Percentiles rank a stretch among this genome's conserved stretches.
Conservation (phyloP, 2,888 invertebrate species). For the Drosophila anomalata region DNA sequence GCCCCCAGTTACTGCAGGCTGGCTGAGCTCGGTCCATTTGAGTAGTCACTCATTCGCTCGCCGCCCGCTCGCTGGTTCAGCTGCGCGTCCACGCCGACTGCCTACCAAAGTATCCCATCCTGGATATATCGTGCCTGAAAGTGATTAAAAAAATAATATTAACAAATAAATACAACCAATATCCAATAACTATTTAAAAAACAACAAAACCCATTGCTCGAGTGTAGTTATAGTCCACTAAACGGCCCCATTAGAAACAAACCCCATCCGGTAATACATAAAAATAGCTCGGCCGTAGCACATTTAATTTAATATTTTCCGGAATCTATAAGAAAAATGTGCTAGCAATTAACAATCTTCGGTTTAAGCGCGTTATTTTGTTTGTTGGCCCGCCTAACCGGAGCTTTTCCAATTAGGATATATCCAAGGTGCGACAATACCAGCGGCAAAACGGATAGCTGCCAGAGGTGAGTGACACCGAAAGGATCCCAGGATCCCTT, state of each 20-base stretch:
- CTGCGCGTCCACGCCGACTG: slow-evolving; percentile 66
- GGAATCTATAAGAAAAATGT: slow-evolving; percentile 50
- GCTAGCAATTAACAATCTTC: slow-evolving; percentile 59
- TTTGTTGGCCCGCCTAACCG: slow-evolving; percentile 34
- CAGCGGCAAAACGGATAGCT: slow-evolving; percentile 82
- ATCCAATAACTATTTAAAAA: slow-evolving; percentile 11
- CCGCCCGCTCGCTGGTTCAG: slow-evolving; percentile 78
- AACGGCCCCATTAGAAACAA: slow-evolving; percentile 22
- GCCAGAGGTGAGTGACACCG: slow-evolving; percentile 67
- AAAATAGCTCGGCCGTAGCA: slow-evolving; percentile 55
- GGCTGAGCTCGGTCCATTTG: slow-evolving; percentile 71
- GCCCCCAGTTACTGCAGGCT: slow-evolving; percentile 76
- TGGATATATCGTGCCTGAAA: slow-evolving; percentile 36
- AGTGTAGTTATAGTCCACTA: slow-evolving; percentile 18
- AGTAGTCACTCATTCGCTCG: slow-evolving; percentile 76
- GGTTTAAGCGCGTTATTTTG: slow-evolving; percentile 20
- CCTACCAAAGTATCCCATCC: slow-evolving; percentile 21
- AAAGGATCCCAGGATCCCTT: slow-evolving; percentile 6
- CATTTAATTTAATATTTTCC: slow-evolving; percentile 42
- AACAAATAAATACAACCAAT: slow-evolving; percentile 1
- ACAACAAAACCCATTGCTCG: slow-evolving; percentile 12
- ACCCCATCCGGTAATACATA: slow-evolving; percentile 41
- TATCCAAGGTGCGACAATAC: slow-evolving; percentile 59
- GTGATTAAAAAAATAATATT: slow-evolving; percentile 3
- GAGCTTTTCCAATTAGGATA: slow-evolving; percentile 49